Conservation (phyloP, 1,140 invertebrate genomes). For the Caerostris extrusa region DNA sequence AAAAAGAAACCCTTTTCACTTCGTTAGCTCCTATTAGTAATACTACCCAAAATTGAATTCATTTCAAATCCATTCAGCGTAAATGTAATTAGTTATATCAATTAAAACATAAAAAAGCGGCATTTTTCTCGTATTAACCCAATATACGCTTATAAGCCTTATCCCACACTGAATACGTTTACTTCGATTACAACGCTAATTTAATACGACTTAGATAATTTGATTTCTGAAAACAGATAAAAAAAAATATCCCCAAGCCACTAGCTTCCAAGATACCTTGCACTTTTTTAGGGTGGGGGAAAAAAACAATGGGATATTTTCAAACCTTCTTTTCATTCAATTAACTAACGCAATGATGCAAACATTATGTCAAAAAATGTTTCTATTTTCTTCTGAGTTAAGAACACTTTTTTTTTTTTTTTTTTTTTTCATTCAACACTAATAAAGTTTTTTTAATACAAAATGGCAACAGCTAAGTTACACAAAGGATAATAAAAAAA, state of each 20-base stretch:
- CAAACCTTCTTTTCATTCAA: conserved; percentile 32
- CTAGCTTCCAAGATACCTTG: background rate
- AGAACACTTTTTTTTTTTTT: conserved; percentile 25
- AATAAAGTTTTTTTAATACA: conserved; percentile 25
- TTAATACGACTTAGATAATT: conserved; percentile 56
- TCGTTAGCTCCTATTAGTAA: conserved; percentile 58
- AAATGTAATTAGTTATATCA: conserved; percentile 69
- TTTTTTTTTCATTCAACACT: conserved; percentile 18
- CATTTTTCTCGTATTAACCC: conserved; percentile 28
- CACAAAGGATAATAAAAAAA: background rate
- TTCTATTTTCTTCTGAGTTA: background rate
- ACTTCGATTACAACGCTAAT: conserved; percentile 62
- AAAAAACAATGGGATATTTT: background rate
- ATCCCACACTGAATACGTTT: conserved; percentile 22
- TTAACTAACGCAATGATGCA: conserved; percentile 64
- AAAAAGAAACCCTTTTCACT: conserved; percentile 41
- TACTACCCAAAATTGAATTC: conserved; percentile 52
- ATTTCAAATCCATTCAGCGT: conserved; percentile 34
- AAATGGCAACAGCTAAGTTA: conserved; percentile 26
- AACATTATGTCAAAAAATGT: conserved; percentile 75
- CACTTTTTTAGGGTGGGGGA: background rate
- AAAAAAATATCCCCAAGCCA: conserved; percentile 37
- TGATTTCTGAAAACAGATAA: conserved; percentile 41
- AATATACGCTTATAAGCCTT: conserved; percentile 30
- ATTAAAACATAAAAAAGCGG: conserved; percentile 5